phyloP scores from a whole-genome alignment of 2,113 vertebrate genomes.

The Chlamydotis undulata region DNA sequence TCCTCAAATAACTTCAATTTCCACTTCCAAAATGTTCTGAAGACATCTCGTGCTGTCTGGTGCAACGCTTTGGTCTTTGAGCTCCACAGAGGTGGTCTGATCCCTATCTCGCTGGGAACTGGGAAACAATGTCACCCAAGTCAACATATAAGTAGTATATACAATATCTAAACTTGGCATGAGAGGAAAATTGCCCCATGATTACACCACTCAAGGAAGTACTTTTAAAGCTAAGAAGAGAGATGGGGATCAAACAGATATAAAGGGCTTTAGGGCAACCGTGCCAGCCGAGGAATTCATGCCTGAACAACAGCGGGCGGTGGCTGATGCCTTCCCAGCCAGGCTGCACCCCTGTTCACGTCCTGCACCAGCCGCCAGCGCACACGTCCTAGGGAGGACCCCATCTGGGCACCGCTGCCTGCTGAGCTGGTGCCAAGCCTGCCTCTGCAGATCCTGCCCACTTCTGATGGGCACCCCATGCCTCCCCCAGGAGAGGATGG shows the following conservation, averaged over 20 bases:
- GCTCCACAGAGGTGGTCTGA: constrained; percentile 63
- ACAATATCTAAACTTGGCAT: constrained; percentile 61
- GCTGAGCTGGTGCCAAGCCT: neutral
- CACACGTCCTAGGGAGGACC: neutral
- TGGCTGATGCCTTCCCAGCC: neutral
- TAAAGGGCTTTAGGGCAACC: constrained; percentile 33
- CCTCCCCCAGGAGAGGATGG: neutral
- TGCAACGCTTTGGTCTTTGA: constrained; percentile 37
- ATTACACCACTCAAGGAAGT: constrained; percentile 67
- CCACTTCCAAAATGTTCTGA: constrained; percentile 55
- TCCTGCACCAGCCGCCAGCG: accelerated
- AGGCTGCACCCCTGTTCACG: neutral
- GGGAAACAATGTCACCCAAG: constrained; percentile 64
- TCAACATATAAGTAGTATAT: constrained; percentile 42
- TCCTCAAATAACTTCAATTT: constrained; percentile 67
- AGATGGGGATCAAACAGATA: constrained; percentile 62
- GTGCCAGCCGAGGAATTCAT: constrained; percentile 51
- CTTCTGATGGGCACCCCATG: neutral
- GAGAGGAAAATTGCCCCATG: constrained; percentile 55
- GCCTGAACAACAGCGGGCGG: constrained; percentile 7
- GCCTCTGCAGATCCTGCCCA: neutral
- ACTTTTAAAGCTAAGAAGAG: constrained; percentile 43
- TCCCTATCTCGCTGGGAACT: constrained; percentile 56
- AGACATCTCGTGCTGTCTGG: constrained; percentile 39
- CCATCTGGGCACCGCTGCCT: accelerated